Evolutionary conservation across 2,113 vertebrate species (phyloP).

Genomic region (Kryptolebias marmoratus): DNA sequence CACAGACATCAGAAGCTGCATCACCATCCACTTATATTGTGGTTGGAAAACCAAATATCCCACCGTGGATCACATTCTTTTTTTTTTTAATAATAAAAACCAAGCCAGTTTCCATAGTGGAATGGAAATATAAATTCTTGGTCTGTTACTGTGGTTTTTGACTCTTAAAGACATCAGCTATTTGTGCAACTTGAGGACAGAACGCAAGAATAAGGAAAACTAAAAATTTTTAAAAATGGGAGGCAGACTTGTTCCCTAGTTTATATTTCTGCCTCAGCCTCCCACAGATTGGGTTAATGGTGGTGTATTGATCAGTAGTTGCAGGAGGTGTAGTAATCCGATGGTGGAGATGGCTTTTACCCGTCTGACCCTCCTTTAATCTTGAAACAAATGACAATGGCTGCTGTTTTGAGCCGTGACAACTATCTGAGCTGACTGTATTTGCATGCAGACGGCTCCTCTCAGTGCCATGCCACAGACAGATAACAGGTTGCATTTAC

Average conservation of each 20-base stretch:
- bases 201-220: constrained; percentile 33
- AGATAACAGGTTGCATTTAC: constrained; percentile 25
- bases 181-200: constrained; percentile 25
- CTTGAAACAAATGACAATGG: constrained; percentile 23
- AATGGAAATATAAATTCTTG: constrained; percentile 28
- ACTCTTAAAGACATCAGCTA: constrained; percentile 45
- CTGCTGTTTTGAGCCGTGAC: constrained; percentile 5
- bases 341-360: constrained; percentile 1
- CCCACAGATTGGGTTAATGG: not conserved
- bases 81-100: constrained; percentile 18
- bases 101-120: constrained; percentile 51
- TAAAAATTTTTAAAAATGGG: constrained; percentile 14
- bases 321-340: constrained; percentile 4
- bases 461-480: not conserved
- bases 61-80: constrained; percentile 37
- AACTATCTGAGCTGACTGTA: not conserved
- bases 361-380: constrained; percentile 13
- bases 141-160: constrained; percentile 21
- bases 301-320: not conserved
- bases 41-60: constrained; percentile 38
- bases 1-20: constrained; percentile 19
- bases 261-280: not conserved
- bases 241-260: constrained; percentile 19
- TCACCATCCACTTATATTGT: constrained; percentile 34
- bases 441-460: constrained; percentile 30